Conservation (phyloP, 2,888 invertebrate genomes). For the Tetropium fuscum region DNA sequence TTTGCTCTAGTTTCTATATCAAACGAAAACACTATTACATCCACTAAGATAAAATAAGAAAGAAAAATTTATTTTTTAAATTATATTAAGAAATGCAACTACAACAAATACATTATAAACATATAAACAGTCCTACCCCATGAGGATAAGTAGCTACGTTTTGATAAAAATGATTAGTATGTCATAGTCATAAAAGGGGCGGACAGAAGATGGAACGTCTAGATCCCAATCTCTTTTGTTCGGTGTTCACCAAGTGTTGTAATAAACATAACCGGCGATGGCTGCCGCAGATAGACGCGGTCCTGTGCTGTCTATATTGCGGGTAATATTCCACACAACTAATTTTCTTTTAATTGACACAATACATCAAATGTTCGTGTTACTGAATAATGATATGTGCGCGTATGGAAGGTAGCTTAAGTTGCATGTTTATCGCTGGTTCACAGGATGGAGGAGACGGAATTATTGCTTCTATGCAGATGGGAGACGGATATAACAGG, state of each 20-base stretch:
- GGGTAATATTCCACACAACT: slow-evolving; percentile 37
- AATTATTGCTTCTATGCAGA: slow-evolving; percentile 42
- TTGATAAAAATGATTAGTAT: slow-evolving; percentile 38
- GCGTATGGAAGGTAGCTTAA: slow-evolving; percentile 13
- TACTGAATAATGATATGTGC: slow-evolving; percentile 11
- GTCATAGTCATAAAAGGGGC: slow-evolving; percentile 41
- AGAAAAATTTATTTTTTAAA: too few relatives aligned
- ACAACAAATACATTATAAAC: too few relatives aligned
- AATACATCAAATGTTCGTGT: slow-evolving; percentile 43
- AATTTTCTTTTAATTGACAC: slow-evolving; percentile 48
- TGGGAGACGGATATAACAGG: slow-evolving; percentile 40
- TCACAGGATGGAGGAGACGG: slow-evolving; percentile 33
- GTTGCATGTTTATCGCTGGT: slow-evolving; percentile 42
- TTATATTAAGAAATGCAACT: too few relatives aligned
- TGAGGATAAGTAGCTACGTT: too few relatives aligned
- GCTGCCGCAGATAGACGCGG: slow-evolving; percentile 46
- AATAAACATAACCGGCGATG: slow-evolving; percentile 54
- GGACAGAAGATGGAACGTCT: slow-evolving; percentile 42
- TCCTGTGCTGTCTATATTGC: slow-evolving; percentile 40
- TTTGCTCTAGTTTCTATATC: too few relatives aligned
- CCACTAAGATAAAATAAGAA: too few relatives aligned
- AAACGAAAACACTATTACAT: too few relatives aligned
- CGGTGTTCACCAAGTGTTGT: slow-evolving; percentile 52
- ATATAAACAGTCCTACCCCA: too few relatives aligned
- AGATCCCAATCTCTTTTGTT: slow-evolving; percentile 52